Evolutionary conservation across 2,888 invertebrate genomes (phyloP), one percentile per base, ranked within the genome.

Genomic region (Drosophila eohydei): DNA sequence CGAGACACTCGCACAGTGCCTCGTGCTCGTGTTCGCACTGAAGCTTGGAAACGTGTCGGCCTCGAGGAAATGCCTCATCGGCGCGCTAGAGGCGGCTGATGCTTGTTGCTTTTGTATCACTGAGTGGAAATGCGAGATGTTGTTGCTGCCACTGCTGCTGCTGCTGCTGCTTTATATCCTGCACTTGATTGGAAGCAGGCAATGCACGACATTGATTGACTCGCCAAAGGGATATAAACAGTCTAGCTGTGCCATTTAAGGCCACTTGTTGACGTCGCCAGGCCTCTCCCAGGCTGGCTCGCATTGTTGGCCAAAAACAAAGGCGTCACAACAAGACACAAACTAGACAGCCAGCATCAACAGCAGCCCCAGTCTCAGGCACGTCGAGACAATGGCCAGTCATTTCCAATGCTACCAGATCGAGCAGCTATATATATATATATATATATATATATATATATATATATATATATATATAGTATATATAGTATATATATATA

Each of bases 261-360:
- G 80, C 71, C 80, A 77, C 77, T 77, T 74, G 80, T 80, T 80
- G 80, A 66, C 73, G 62, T 60, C 50, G 59, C 59, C 46, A 60
- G 21, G n/a, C 11, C 48, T 26, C 43, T n/a, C n/a, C 2, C 56
- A 4, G 6, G 43, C 52, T 52, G 55, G 63, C 51, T 78, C 51
- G 71, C 60, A 75, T 83, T 83, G 86, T 83, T 74, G 65, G 70
- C 69, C 66, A 78, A 83, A 78, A 87, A 80, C 84, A 84, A 84
- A 84, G 87, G 78, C 84, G 80, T 84, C 84, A 87, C 66, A 71
- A 80, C 80, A 82, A 74, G 74, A 81, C 83, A 77, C 69, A 71
- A 86, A 76, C 79, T 77, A 80, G 79, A 80, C 80, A 80, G 74
- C 58, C 72, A 70, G 58, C 79, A 52, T 63, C 63, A 69, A 65